phyloP scores from a whole-genome alignment of 2,113 vertebrate species.

The Pogonocichla stellata region DNA sequence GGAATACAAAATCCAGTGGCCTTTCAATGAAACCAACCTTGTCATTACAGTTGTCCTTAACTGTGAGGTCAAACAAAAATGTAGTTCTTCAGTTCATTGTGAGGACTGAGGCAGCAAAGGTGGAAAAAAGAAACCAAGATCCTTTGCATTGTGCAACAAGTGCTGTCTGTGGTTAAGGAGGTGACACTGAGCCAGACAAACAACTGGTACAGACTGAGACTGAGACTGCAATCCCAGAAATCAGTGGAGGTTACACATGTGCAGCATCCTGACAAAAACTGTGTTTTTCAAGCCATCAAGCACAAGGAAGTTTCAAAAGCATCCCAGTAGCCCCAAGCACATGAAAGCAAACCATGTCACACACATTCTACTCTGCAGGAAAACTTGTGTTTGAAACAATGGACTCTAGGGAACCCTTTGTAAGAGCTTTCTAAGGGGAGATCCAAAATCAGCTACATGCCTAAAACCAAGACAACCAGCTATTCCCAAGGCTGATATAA shows the following conservation, averaged over 20 bases:
- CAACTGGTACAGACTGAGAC: not conserved
- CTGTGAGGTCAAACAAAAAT: not conserved
- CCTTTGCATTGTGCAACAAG: not conserved
- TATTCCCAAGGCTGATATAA: not conserved
- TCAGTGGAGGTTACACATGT: not conserved
- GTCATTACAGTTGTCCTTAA: not conserved
- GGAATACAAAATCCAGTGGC: not conserved
- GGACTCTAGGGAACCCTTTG: not conserved
- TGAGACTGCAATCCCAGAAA: not conserved
- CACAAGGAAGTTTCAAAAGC: not conserved
- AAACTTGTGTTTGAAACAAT: not conserved
- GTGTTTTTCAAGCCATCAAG: not conserved
- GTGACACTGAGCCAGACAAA: not conserved
- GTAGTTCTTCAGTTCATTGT: not conserved
- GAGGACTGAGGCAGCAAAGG: not conserved
- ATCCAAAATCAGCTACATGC: not conserved
- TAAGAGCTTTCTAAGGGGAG: not conserved
- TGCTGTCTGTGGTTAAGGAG: not conserved
- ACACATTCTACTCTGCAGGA: not conserved
- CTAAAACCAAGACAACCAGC: not conserved
- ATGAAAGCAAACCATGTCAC: accelerated
- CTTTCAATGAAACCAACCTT: not conserved
- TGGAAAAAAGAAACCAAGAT: not conserved
- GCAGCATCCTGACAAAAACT: not conserved
- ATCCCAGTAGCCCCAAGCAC: not conserved